Evolutionary conservation across 2,888 invertebrate genomes (phyloP).

Genomic region (Anthrax anthrax): DNA sequence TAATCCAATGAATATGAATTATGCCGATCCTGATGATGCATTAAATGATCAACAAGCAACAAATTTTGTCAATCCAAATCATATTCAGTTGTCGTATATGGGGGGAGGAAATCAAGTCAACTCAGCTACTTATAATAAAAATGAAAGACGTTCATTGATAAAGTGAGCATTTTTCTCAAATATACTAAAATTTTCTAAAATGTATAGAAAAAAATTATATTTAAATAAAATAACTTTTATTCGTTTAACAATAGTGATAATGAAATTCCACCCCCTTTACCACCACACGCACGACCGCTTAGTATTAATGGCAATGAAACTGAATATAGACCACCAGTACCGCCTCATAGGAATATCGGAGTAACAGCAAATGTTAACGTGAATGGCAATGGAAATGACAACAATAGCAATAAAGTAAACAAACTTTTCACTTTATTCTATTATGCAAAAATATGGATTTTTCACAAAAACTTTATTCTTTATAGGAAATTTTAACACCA

Average conservation of each 20-base stretch:
- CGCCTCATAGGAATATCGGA: constrained; percentile 66
- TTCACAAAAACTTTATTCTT: too few species aligned
- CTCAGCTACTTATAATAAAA: constrained; percentile 58
- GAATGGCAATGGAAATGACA: constrained; percentile 13
- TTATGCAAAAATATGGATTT: too few species aligned
- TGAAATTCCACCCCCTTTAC: constrained; percentile 36
- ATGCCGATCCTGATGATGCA: constrained; percentile 51
- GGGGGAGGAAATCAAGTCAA: constrained; percentile 24
- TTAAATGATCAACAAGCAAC: constrained; percentile 36
- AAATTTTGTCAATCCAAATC: constrained; percentile 61
- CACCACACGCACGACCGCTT: constrained; percentile 37
- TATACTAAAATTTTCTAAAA: too few species aligned
- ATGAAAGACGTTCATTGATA: constrained; percentile 28
- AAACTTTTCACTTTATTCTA: not conserved
- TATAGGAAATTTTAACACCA: constrained; percentile 1
- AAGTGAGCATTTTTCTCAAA: constrained; percentile 8
- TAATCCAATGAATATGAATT: constrained; percentile 60
- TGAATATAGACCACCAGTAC: constrained; percentile 77
- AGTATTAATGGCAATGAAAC: constrained; percentile 38
- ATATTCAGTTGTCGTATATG: constrained; percentile 46
- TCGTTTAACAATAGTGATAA: constrained; percentile 28
- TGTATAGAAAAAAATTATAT: too few species aligned
- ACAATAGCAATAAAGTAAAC: constrained; percentile 14
- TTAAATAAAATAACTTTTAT: constrained; percentile 5
- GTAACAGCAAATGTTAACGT: constrained; percentile 39